Conservation (phyloP, 2,888 invertebrate species). For the Leptopilina syphax region DNA sequence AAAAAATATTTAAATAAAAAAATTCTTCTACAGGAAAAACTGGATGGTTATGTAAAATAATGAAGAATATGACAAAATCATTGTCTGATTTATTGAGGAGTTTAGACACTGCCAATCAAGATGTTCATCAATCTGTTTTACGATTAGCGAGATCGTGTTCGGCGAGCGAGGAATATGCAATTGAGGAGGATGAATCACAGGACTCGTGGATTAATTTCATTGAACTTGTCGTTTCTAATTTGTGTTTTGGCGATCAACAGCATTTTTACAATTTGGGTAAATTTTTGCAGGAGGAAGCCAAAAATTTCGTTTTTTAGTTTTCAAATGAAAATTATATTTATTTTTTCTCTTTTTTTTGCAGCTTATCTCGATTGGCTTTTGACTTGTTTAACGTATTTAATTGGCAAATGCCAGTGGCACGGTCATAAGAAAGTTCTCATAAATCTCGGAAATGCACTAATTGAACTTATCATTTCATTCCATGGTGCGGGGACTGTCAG, state of each 20-base stretch:
- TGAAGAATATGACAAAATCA: constrained; percentile 70
- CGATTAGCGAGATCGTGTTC: constrained; percentile 69
- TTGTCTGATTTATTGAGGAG: constrained; percentile 66
- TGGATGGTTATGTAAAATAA: constrained; percentile 65
- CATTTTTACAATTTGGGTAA: constrained; percentile 80
- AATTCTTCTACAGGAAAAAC: constrained; percentile 52
- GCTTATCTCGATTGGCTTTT: constrained; percentile 79
- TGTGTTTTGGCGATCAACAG: constrained; percentile 78
- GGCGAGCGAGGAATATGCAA: constrained; percentile 59
- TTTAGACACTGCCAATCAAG: constrained; percentile 66
- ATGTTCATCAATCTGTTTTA: constrained; percentile 69
- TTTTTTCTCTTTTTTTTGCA: constrained; percentile 58
- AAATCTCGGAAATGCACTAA: constrained; percentile 75
- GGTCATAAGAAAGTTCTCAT: constrained; percentile 71
- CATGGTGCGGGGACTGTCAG: constrained; percentile 78
- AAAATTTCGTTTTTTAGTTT: too few species aligned
- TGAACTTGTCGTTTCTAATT: constrained; percentile 77
- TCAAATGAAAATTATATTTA: constrained; percentile 49
- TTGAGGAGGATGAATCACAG: constrained; percentile 50
- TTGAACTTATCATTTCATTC: constrained; percentile 78
- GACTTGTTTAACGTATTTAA: constrained; percentile 78
- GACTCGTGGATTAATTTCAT: constrained; percentile 77
- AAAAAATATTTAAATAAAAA: not conserved
- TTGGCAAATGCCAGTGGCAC: constrained; percentile 77
- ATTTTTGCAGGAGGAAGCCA: too few species aligned